A percentile compares a stretch with the other conserved stretches of the same genome.
phyloP scores from a whole-genome alignment of 1,140 invertebrate genomes.

The Schmidtea mediterranea region DNA sequence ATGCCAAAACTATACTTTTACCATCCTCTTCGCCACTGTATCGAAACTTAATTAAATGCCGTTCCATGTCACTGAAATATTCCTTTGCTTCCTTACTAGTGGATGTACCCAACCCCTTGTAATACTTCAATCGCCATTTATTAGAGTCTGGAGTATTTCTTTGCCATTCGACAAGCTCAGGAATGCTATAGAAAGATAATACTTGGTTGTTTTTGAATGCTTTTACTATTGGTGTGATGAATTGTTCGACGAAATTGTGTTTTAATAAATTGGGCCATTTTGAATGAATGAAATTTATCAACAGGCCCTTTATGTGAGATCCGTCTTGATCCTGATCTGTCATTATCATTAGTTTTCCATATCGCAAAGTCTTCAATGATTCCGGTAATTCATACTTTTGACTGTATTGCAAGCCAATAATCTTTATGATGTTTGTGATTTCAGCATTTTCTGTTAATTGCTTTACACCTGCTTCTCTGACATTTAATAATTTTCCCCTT shows the following conservation, averaged over 20 bases:
- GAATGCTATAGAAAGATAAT: slow-evolving; percentile 75
- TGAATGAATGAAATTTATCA: too few species aligned
- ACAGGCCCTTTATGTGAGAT: too few species aligned
- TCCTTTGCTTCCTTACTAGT: slow-evolving; percentile 91
- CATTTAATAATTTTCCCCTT: slow-evolving; percentile 88
- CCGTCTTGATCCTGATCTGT: slow-evolving; percentile 77
- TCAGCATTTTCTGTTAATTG: slow-evolving; percentile 88
- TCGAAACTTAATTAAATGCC: slow-evolving; percentile 66
- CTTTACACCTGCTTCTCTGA: slow-evolving; percentile 81
- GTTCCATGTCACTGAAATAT: slow-evolving; percentile 78
- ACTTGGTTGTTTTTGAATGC: slow-evolving; percentile 46
- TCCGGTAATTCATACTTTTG: slow-evolving; percentile 68
- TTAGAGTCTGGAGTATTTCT: slow-evolving; percentile 61
- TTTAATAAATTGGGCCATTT: slow-evolving; percentile 78
- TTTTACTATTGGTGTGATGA: slow-evolving; percentile 98
- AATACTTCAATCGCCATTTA: too few species aligned
- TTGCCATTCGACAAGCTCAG: slow-evolving; percentile 96
- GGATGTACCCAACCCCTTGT: slow-evolving; percentile 51
- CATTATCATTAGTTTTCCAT: slow-evolving; percentile 98
- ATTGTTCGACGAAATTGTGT: slow-evolving; percentile 75
- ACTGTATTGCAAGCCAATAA: slow-evolving; percentile 70
- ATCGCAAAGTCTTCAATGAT: slow-evolving; percentile 66
- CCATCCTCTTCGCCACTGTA: slow-evolving; percentile 31
- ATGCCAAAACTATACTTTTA: not conserved
- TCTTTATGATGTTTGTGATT: slow-evolving; percentile 88